These are phyloP conservation scores for Periophthalmus modestus DNA, from an alignment of 2,113 vertebrate species.

Conservation along the genomic window DNA sequence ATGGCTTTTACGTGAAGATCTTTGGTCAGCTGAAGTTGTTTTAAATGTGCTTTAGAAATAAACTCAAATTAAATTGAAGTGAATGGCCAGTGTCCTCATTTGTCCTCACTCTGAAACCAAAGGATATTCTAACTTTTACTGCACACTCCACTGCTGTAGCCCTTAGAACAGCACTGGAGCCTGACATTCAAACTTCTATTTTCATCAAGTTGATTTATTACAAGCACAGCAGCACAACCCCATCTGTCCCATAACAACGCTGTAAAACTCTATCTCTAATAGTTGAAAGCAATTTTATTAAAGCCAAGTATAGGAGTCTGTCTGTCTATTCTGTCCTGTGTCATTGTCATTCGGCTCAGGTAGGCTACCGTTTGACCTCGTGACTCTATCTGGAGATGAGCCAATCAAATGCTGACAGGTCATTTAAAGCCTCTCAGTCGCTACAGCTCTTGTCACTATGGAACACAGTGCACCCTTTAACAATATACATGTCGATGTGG, in stretches of 20 bases:
- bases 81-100: too few species aligned
- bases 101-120: background rate
- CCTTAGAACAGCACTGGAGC: background rate
- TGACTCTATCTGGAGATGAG: conserved; percentile 32
- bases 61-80: too few species aligned
- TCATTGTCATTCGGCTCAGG: conserved; percentile 24
- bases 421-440: conserved; percentile 45
- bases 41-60: too few species aligned
- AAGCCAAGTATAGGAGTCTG: background rate
- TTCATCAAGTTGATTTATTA: background rate
- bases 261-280: background rate
- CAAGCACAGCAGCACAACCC: background rate
- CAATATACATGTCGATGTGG: background rate
- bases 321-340: background rate
- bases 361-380: conserved; percentile 29
- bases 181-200: background rate
- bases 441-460: conserved; percentile 6
- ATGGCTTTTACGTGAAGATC: too few species aligned
- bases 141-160: background rate
- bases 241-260: background rate
- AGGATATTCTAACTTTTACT: background rate
- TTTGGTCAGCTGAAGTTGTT: too few species aligned
- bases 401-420: conserved; percentile 57
- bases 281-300: background rate
- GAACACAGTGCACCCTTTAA: conserved; percentile 13